These are phyloP conservation scores for Eupeodes luniger DNA, from an alignment of 2,888 invertebrate genomes.

Conservation along the genomic window DNA sequence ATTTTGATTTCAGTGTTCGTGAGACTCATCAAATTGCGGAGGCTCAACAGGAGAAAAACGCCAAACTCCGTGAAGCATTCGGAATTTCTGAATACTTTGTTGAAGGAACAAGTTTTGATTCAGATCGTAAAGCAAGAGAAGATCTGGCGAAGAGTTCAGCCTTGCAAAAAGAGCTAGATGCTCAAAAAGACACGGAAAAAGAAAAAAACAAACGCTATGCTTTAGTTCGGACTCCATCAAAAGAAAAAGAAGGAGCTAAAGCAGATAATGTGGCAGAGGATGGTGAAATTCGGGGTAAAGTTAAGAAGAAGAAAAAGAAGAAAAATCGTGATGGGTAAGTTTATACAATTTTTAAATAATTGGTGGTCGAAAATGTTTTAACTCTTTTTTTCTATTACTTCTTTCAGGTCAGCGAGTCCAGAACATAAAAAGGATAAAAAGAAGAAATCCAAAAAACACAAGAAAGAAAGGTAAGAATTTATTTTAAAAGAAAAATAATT, in stretches of 20 bases:
- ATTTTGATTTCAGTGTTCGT: constrained; percentile 88
- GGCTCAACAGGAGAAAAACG: constrained; percentile 98
- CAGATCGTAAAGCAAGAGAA: constrained; percentile 87
- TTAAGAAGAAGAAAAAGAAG: constrained; percentile 88
- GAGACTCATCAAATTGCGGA: constrained; percentile 98
- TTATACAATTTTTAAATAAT: not conserved
- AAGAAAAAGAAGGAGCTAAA: constrained; percentile 84
- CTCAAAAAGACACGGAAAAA: constrained; percentile 83
- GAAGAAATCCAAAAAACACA: constrained; percentile 91
- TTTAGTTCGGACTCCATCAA: constrained; percentile 90
- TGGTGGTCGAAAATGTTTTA: not conserved
- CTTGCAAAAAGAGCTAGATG: constrained; percentile 84
- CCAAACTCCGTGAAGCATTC: constrained; percentile 95
- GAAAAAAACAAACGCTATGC: constrained; percentile 87
- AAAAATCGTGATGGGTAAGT: constrained; percentile 89
- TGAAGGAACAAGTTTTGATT: constrained; percentile 96
- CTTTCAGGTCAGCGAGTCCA: constrained; percentile 87
- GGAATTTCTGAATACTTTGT: constrained; percentile 97
- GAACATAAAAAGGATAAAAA: constrained; percentile 91
- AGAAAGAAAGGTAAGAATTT: constrained; percentile 88
- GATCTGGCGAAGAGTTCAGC: constrained; percentile 84
- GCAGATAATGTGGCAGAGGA: constrained; percentile 78
- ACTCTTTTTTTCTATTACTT: constrained; percentile 34
- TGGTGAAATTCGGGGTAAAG: constrained; percentile 83
- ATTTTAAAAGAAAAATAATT: not conserved